Evolutionary conservation across 2,888 invertebrate genomes (phyloP), one percentile per base, ranked within the genome.

Genomic region (Osmoderma eremita): DNA sequence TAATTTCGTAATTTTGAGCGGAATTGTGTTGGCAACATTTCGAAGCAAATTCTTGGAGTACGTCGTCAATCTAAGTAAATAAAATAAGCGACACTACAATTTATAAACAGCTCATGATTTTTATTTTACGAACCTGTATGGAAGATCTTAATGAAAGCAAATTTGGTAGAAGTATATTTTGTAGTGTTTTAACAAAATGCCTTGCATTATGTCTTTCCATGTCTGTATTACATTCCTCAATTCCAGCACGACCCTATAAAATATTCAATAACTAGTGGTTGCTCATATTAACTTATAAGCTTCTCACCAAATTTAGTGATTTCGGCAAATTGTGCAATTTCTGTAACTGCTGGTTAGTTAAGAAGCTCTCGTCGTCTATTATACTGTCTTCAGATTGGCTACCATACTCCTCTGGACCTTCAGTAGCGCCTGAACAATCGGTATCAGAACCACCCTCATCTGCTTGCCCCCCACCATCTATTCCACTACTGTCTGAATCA

Each of bases 41-140:
- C 0, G 96, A 95, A 1, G 97, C 92, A 77, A 97, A 97, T 78
- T 93, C 92, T 82, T 96, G 95, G 81, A 97, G 86, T 0, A 93
- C 91, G 80, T 95, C 94, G 77, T 97, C 97, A 18, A 96, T 91
- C 87, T 88, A 73, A 30, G 4, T 70, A 58, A 61, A 36, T 10
- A 30, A 45, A 24, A 17, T 5, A 22, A 15, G n/a, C 6, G 10
- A 20, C 39, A 20, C 30, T 38, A 54, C 53, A 18, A 36, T 10
- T 13, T 5, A 13, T 48, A 50, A n/a, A 13, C 50, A 15, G 1
- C 30, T 38, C 2, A 68, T 39, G 53, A 12, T 10, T 22, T 42
- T n/a, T 56, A 13, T n/a, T n/a, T n/a, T n/a, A 5, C 30, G 6
- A 30, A 87, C 88, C 81, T 95, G 94, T 72, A 94, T 91, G 65